phyloP scores from a whole-genome alignment of 30 jellyfish, hydroid and myxozoan genomes.

The Hydra vulgaris region DNA sequence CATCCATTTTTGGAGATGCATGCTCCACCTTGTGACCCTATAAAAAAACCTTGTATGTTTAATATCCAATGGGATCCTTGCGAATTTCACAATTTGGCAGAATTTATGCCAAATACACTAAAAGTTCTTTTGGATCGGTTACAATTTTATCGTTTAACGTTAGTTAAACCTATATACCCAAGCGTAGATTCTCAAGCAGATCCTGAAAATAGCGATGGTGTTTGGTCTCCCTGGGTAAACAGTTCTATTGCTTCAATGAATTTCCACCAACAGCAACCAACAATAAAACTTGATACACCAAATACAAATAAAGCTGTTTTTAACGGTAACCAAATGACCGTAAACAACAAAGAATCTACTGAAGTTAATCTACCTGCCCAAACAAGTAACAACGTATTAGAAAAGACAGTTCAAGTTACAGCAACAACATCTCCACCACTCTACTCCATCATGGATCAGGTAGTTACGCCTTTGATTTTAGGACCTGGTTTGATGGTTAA shows the following conservation, averaged over 20 bases:
- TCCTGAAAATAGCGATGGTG: conserved; percentile 85
- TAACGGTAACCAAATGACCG: neutral
- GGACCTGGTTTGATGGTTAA: neutral
- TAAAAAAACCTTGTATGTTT: conserved; percentile 94
- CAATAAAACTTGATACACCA: neutral
- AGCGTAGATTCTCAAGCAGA: conserved; percentile 55
- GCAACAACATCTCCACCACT: neutral
- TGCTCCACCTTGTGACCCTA: conserved; percentile 99
- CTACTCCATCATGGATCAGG: neutral
- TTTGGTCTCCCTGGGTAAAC: conserved; percentile 72
- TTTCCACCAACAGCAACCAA: neutral
- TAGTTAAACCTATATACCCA: conserved; percentile 76
- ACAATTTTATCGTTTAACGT: conserved; percentile 40
- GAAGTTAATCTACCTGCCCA: neutral
- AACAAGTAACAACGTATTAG: neutral
- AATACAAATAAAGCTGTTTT: too few species aligned
- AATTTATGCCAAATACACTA: conserved; percentile 88
- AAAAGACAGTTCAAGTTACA: neutral
- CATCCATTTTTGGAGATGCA: conserved; percentile 90
- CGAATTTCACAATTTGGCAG: conserved; percentile 97
- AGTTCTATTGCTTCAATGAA: neutral
- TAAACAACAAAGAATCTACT: neutral
- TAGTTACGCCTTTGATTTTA: neutral
- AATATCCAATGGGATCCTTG: conserved; percentile 99
- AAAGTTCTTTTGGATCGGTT: conserved; percentile 69